A percentile compares a stretch with the other conserved stretches of the same genome.
Evolutionary conservation across 2,797 vertebrate species (phyloP).

Genomic region (Oreochromis grahami): DNA sequence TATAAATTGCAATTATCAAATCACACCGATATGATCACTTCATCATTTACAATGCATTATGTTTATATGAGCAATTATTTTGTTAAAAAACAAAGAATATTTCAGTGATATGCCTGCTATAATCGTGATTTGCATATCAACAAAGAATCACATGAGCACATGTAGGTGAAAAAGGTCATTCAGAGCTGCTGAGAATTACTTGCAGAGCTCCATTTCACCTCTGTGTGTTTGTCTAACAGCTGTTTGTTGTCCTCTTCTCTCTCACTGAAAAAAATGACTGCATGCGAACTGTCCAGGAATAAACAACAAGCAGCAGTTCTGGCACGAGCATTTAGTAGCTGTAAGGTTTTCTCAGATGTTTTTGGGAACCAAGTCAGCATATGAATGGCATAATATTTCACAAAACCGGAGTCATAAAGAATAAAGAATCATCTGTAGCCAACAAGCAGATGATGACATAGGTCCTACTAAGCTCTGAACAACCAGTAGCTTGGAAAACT

Average conservation of each 20-base stretch:
- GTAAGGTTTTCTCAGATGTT: not conserved
- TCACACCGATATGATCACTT: not conserved
- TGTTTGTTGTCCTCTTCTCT: not conserved
- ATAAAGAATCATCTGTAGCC: not conserved
- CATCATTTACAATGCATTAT: not conserved
- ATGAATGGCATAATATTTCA: not conserved
- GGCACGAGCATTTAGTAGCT: not conserved
- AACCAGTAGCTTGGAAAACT: not conserved
- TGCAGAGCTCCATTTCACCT: not conserved
- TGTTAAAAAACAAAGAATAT: not conserved
- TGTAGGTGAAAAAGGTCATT: not conserved
- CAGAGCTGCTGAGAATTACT: not conserved
- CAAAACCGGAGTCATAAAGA: not conserved
- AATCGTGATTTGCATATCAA: not conserved
- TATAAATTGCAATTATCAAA: not conserved
- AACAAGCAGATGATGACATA: not conserved
- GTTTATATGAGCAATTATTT: not conserved
- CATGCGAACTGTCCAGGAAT: not conserved
- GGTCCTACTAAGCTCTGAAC: not conserved
- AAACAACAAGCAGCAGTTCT: not conserved
- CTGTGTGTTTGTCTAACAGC: not conserved
- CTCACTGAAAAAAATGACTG: not conserved
- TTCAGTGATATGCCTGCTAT: not conserved
- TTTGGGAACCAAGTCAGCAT: not conserved
- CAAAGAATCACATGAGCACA: not conserved